A percentile compares a stretch with the other conserved stretches of the same genome.
phyloP scores from a whole-genome alignment of 2,888 invertebrate genomes.

The Agrochola litura region DNA sequence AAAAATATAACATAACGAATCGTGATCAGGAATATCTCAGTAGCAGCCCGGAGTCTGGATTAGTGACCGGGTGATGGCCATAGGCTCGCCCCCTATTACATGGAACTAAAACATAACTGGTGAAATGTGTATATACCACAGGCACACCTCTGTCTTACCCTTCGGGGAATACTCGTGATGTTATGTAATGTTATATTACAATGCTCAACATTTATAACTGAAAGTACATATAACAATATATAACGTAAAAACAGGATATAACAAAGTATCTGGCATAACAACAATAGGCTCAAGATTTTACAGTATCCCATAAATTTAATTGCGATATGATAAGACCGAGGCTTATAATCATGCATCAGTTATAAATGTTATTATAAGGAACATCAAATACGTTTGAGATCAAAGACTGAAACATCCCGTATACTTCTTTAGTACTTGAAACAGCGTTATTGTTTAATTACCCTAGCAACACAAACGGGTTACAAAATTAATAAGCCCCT shows the following conservation, averaged over 20 bases:
- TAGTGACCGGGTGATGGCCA: too few relatives aligned
- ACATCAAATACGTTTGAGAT: conserved; percentile 18
- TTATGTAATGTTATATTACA: background rate
- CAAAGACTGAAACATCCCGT: conserved; percentile 11
- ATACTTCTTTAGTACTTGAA: background rate
- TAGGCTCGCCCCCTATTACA: too few relatives aligned
- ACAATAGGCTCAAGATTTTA: conserved; percentile 28
- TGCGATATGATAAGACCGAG: conserved; percentile 18
- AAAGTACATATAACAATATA: background rate
- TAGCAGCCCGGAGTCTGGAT: too few relatives aligned
- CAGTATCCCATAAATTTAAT: conserved; percentile 30
- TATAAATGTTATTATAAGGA: background rate
- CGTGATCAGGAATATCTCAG: too few relatives aligned
- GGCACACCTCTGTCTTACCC: background rate
- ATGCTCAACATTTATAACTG: background rate
- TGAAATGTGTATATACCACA: too few relatives aligned
- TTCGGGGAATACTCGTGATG: background rate
- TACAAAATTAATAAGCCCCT: background rate
- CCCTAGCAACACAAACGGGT: background rate
- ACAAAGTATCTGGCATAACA: background rate
- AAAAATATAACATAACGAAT: too few relatives aligned
- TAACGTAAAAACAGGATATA: conserved; percentile 2
- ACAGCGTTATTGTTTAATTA: background rate
- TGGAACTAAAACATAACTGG: too few relatives aligned
- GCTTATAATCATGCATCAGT: conserved; percentile 12